A percentile compares a stretch with the other conserved stretches of the same genome.
These are phyloP conservation scores for Atherix ibis DNA, from an alignment of 2,888 invertebrate species.

Conservation along the genomic window DNA sequence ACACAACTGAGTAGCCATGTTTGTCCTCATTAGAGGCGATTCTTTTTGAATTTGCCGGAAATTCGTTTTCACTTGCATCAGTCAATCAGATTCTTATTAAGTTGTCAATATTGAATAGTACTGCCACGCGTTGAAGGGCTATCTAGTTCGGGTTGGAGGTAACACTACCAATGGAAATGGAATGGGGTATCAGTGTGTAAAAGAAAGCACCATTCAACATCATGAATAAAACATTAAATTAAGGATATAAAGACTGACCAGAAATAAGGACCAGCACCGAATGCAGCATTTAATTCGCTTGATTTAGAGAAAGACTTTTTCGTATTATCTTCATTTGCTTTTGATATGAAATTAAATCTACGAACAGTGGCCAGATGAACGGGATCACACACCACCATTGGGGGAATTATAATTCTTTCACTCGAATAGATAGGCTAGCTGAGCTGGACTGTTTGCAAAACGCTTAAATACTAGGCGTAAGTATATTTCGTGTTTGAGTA, in stretches of 20 bases:
- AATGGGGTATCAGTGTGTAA: constrained; percentile 5
- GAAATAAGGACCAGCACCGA: constrained; percentile 1
- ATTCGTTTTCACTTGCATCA: constrained; percentile 15
- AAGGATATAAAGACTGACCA: constrained; percentile 12
- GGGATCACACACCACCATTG: constrained; percentile 6
- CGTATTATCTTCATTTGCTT: too few relatives aligned
- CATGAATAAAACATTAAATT: constrained; percentile 10
- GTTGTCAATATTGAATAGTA: constrained; percentile 13
- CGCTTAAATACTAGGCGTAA: too few relatives aligned
- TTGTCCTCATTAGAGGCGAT: too few relatives aligned
- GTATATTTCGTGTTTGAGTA: too few relatives aligned
- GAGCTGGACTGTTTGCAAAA: too few relatives aligned
- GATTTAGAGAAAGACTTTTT: too few relatives aligned
- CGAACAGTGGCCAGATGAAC: too few relatives aligned
- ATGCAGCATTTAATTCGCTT: constrained; percentile 9
- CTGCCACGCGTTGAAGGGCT: too few relatives aligned
- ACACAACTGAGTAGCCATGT: too few relatives aligned
- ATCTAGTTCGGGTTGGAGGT: too few relatives aligned
- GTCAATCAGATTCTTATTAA: constrained; percentile 17
- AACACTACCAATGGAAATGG: constrained; percentile 2
- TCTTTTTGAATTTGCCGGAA: too few relatives aligned
- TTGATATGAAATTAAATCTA: too few relatives aligned
- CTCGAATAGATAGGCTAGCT: constrained; percentile 5
- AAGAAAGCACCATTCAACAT: constrained; percentile 8
- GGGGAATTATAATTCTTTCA: constrained; percentile 10